Conservation (phyloP, 2,888 invertebrate genomes). For the Trissolcus japonicus region DNA sequence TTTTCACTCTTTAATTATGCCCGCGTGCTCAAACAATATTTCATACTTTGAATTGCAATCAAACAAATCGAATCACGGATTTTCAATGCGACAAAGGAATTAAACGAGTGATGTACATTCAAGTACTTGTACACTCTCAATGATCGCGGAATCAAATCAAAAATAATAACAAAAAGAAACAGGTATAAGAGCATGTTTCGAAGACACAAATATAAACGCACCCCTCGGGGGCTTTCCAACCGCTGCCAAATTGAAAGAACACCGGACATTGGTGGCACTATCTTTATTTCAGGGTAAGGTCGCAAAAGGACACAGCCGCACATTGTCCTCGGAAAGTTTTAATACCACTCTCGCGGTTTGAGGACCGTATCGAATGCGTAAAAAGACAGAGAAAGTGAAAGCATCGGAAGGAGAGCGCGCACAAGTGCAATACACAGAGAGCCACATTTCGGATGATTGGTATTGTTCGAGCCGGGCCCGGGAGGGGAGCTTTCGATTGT, state of each 20-base stretch:
- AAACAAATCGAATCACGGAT: no score
- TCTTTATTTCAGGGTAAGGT: constrained; percentile 62
- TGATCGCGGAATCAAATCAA: constrained; percentile 23
- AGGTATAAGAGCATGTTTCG: constrained; percentile 53
- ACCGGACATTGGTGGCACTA: constrained; percentile 62
- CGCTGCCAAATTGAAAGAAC: constrained; percentile 56
- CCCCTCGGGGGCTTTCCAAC: constrained; percentile 57
- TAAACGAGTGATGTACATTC: no score
- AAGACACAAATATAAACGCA: constrained; percentile 56
- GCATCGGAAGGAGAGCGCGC: constrained; percentile 22
- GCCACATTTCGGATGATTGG: constrained; percentile 75
- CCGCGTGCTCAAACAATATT: no score
- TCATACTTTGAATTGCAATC: no score
- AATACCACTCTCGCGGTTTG: constrained; percentile 71
- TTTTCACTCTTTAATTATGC: constrained; percentile 2
- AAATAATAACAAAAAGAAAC: constrained; percentile 35
- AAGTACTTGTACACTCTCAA: neutral
- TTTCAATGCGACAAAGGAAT: no score
- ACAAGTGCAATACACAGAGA: constrained; percentile 57
- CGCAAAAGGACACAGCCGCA: constrained; percentile 60
- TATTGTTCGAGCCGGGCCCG: constrained; percentile 69
- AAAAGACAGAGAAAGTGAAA: constrained; percentile 58
- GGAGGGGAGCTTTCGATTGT: constrained; percentile 67
- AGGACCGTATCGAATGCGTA: constrained; percentile 60
- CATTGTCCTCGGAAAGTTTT: constrained; percentile 71